Percentiles rank a stretch among this genome's conserved stretches.
Evolutionary conservation across 2,888 invertebrate species (phyloP).

Genomic region (Argyra leucocephala): DNA sequence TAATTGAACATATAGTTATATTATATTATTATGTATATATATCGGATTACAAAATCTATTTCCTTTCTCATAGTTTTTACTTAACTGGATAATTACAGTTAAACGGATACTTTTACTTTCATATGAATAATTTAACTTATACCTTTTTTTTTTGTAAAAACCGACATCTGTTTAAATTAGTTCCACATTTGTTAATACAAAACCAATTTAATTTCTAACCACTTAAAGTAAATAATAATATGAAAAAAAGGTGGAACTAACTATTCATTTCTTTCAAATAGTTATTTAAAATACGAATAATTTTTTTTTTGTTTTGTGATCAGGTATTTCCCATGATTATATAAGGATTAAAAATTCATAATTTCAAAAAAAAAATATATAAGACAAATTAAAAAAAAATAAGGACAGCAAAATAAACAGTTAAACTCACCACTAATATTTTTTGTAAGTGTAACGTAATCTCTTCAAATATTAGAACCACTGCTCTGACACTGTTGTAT

Average conservation of each 20-base stretch:
- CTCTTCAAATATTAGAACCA: too few species aligned
- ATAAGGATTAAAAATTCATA: not conserved
- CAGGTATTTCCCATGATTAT: not conserved
- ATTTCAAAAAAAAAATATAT: too few species aligned
- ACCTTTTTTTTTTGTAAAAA: not conserved
- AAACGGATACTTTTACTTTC: not conserved
- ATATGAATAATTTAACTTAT: not conserved
- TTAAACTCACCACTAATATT: not conserved
- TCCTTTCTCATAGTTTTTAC: not conserved
- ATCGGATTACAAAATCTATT: too few species aligned
- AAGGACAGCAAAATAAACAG: not conserved
- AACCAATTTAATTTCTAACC: not conserved
- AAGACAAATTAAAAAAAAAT: too few species aligned
- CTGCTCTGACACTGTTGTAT: too few species aligned
- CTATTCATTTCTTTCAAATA: too few species aligned
- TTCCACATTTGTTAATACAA: not conserved
- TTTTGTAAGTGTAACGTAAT: not conserved
- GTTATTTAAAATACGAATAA: too few species aligned
- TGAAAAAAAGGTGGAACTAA: too few species aligned
- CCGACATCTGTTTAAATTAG: not conserved
- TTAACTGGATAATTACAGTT: not conserved
- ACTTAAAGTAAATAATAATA: too few species aligned
- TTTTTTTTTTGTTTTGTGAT: not conserved
- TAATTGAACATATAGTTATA: too few species aligned
- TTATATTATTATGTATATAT: too few species aligned